Evolutionary conservation across 2,113 vertebrate species (phyloP), one percentile per base, ranked within the genome.

Genomic region (Alethe castanea): DNA sequence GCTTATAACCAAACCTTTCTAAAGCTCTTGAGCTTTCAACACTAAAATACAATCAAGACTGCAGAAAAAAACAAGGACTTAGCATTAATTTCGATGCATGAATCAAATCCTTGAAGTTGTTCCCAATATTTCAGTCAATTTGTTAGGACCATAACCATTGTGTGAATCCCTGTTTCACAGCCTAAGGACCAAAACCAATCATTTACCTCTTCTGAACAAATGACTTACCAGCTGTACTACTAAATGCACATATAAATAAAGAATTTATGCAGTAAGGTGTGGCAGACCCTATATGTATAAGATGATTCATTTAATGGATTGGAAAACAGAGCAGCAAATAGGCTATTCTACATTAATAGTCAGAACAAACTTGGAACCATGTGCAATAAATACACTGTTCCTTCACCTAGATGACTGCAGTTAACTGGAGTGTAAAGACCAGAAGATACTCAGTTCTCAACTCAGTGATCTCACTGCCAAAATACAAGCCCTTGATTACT

Each of bases 241-340:
- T 95, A 97, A 98, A 98, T 96, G 96, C 87, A 98, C 96, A 98
- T 97, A 98, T 98, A 98, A 98, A 94, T 97, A 97, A 98, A 98
- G 98, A 98, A 97, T 97, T 81, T 97, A 96, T 97, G 97, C 96
- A 97, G 94, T 97, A 98, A 98, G 98, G 98, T 98, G 98, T 97
- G 98, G 96, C 97, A 97, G 56, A 74, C 94, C 97, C 96, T 97
- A 98, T 96, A 97, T 65, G n/a, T 35, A 84, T 83, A 88, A 86
- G 59, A 94, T 84, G 78, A 95, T 86, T 95, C 45, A 92, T 93
- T 82, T 79, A 93, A 94, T 88, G 82, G 88, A 61, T 91, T 87
- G 91, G 62, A 95, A 96, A 95, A 73, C 73, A 94, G 83, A 92
- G 71, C 83, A 92, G 93, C 95, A 96, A 96, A 87, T 12, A 61